Base-by-base conservation (phyloP, 2,888 invertebrate genomes). In the Phrixothrix hirtus region DNA sequence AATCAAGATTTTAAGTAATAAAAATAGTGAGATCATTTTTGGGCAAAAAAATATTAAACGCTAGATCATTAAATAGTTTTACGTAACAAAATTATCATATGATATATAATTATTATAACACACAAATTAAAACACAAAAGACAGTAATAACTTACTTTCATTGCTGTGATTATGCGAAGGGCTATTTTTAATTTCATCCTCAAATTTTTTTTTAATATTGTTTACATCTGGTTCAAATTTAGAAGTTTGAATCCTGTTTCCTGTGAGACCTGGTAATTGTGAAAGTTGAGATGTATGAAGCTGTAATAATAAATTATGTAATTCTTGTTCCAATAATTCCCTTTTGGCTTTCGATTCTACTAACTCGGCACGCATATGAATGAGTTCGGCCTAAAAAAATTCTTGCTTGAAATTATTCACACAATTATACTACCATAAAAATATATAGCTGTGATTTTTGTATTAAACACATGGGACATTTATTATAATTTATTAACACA, bases 331-430 rank as follows among this genome's bases (percentile, higher is more conserved):
- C 52, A 83, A 67, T 16, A 81, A 75, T 59, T 79, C 76, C 55
- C 80, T 79, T 42, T 79, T 78, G 9, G 88, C 84, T 67, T 84
- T 79, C 9, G 87, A 83, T 62, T 89, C 87, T 39, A 85, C 82
- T 64, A 90, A 73, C 70, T 90, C 88, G 43, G 86, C 83, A 64
- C 88, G 82, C 79, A 88, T 81, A 67, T 87, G 85, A 43, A 87
- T 82, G 59, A 91, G 77, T 75, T 91, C 90, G 48, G 90, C 89
- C 90, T 90, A 78, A 42, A 77, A 74, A 54, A 59, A 50, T n/a
- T n/a, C n/a, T n/a, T n/a, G n/a, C n/a, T n/a, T n/a, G n/a, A n/a
- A n/a, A n/a, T n/a, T n/a, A n/a, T n/a, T n/a, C n/a, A n/a, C n/a
- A n/a, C n/a, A n/a, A n/a, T n/a, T n/a, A n/a, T n/a, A n/a, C n/a